A percentile compares a stretch with the other conserved stretches of the same genome.
These are phyloP conservation scores for Bursaphelenchus mucronatus DNA, from an alignment of 1,140 invertebrate genomes.

Conservation along the genomic window DNA sequence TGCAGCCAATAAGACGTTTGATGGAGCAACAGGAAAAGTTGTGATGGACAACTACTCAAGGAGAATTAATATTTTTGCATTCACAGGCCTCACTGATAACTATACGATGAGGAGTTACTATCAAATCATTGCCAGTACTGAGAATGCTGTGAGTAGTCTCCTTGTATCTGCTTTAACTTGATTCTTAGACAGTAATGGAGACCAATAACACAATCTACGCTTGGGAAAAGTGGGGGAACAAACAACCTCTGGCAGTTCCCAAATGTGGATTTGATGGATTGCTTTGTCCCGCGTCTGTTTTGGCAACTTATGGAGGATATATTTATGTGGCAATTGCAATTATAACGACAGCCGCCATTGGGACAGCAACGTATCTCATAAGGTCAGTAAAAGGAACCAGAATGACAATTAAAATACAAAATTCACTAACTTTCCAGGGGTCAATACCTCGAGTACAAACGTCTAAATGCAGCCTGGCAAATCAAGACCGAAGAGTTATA, in stretches of 20 bases:
- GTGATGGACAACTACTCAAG: too few relatives aligned
- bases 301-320: constrained; percentile 16
- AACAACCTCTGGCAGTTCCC: constrained; percentile 18
- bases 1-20: too few relatives aligned
- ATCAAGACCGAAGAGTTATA: background rate
- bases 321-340: constrained; percentile 20
- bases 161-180: constrained; percentile 16
- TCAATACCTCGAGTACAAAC: constrained; percentile 22
- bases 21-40: too few relatives aligned
- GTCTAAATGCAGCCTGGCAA: constrained; percentile 17
- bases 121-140: background rate
- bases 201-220: constrained; percentile 8
- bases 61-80: too few relatives aligned
- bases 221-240: constrained; percentile 5
- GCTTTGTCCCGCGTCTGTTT: constrained; percentile 16
- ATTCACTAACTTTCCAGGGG: constrained; percentile 1
- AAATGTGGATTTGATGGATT: constrained; percentile 28
- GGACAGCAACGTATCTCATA: constrained; percentile 18
- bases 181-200: constrained; percentile 11
- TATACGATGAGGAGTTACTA: too few relatives aligned
- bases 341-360: background rate
- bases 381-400: too few relatives aligned
- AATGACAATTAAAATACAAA: constrained; percentile 2
- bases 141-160: constrained; percentile 14
- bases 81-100: too few relatives aligned